Evolutionary conservation across 2,888 invertebrate species (phyloP), one percentile per base, ranked within the genome.

Genomic region (Gasteruption jaculator): DNA sequence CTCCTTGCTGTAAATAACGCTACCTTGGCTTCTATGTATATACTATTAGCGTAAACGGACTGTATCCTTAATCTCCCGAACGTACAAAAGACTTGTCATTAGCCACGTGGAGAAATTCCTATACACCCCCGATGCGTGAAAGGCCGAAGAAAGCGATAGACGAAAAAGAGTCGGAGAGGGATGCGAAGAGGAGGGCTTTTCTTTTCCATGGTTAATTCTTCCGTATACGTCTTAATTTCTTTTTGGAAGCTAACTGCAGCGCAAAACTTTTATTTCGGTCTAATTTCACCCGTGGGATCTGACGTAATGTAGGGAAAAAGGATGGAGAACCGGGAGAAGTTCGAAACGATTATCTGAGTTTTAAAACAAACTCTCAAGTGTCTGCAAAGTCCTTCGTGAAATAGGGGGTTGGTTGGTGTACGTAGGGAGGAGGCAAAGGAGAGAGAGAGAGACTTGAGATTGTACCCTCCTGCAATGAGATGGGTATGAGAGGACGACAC

Each of bases 361-460:
- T 65, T 65, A 63, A 66, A 65, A 65, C 63, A 63, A 65, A 67
- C 66, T 66, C 63, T 64, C 63, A 61, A 67, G 65, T 67, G 65
- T 63, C 66, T 66, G 66, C 60, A 61, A 66, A 65, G 66, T 67
- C 65, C 58, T 63, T 50, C 50, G 61, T 56, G 62, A 63, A 62
- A 60, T 56, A 53, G 50, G 42, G 46, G 48, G 50, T 46, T 48
- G 22, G 46, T 21, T 20, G 38, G 4, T 15, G 14, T 14, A 16
- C 14, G 20, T 20, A 34, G 27, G 48, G 35, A 38, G 40, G 50
- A 31, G 45, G 31, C 40, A 49, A 39, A 26, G 35, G 35, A 31
- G 25, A 38, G 18, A 43, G 38, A 16, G 41, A 30, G 38, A 16
- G 18, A 39, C 12, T 8, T 14, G 11, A 11, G 37, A 15, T n/a